phyloP scores from a whole-genome alignment of 2,797 vertebrate species.

The Gambusia yucatana region DNA sequence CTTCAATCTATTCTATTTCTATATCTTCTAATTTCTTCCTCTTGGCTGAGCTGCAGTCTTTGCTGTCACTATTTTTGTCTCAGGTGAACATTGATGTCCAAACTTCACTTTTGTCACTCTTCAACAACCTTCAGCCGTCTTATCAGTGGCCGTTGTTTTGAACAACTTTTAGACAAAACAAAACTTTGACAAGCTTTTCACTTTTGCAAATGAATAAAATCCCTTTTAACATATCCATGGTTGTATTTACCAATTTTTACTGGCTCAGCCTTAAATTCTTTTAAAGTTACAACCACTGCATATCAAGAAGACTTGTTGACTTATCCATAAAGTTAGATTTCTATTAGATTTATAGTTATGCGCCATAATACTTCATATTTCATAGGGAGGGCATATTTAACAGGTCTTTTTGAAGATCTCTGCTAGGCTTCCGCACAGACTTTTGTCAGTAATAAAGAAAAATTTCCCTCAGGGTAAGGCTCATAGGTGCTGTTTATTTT shows the following conservation, averaged over 20 bases:
- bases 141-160: background rate
- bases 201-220: background rate
- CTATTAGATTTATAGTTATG: constrained; percentile 61
- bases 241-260: constrained; percentile 22
- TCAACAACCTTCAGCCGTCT: background rate
- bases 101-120: background rate
- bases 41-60: background rate
- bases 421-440: constrained; percentile 67
- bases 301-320: constrained; percentile 49
- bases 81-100: background rate
- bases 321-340: constrained; percentile 50
- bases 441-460: constrained; percentile 76
- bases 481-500: constrained; percentile 76
- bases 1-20: background rate
- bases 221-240: too few species aligned
- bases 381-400: constrained; percentile 60
- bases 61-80: background rate
- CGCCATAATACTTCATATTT: constrained; percentile 71
- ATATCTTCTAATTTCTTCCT: background rate
- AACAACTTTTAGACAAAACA: background rate
- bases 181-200: background rate
- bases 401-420: constrained; percentile 68
- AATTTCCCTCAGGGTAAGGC: constrained; percentile 72
- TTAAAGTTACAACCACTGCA: constrained; percentile 24
- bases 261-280: constrained; percentile 17